A percentile compares a stretch with the other conserved stretches of the same genome.
Evolutionary conservation across 1,140 invertebrate genomes (phyloP).

Genomic region (Thalassaphorura encarpata): DNA sequence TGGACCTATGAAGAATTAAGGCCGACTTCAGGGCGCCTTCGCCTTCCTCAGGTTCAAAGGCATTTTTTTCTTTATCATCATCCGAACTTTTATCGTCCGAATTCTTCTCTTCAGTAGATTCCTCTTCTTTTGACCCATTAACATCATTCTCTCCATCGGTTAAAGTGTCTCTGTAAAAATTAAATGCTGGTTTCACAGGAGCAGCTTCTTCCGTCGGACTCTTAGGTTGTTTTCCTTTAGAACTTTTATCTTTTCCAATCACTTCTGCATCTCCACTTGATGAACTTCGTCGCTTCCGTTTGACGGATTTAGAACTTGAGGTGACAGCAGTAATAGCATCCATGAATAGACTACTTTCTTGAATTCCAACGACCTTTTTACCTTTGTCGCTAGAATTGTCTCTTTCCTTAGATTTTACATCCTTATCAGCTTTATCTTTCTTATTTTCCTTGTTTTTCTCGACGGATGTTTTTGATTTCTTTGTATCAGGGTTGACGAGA

Average conservation of each 20-base stretch:
- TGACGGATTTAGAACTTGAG: conserved; percentile 39
- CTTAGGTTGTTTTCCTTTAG: conserved; percentile 31
- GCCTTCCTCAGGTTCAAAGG: conserved; percentile 15
- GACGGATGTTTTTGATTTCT: conserved; percentile 6
- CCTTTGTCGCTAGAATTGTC: no score
- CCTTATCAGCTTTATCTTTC: conserved; percentile 25
- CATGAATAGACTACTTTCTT: conserved; percentile 87
- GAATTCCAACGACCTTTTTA: conserved; percentile 43
- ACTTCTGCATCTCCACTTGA: conserved; percentile 50
- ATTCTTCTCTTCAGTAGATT: neutral
- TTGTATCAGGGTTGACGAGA: conserved; percentile 41
- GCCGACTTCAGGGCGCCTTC: conserved; percentile 47
- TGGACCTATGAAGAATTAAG: conserved; percentile 51
- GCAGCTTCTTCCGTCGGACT: conserved; percentile 5
- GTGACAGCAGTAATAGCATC: conserved; percentile 65
- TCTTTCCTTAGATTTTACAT: no score
- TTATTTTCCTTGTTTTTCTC: conserved; percentile 38
- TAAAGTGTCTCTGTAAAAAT: conserved; percentile 88
- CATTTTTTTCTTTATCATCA: neutral
- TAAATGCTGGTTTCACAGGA: conserved; percentile 31
- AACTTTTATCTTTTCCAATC: conserved; percentile 45
- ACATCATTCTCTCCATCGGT: conserved; percentile 32
- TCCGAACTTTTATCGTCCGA: conserved; percentile 26
- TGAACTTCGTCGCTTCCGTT: conserved; percentile 52
- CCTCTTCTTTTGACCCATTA: conserved; percentile 12